Evolutionary conservation across 2,888 invertebrate species (phyloP).

Genomic region (Marronus borbonicus): DNA sequence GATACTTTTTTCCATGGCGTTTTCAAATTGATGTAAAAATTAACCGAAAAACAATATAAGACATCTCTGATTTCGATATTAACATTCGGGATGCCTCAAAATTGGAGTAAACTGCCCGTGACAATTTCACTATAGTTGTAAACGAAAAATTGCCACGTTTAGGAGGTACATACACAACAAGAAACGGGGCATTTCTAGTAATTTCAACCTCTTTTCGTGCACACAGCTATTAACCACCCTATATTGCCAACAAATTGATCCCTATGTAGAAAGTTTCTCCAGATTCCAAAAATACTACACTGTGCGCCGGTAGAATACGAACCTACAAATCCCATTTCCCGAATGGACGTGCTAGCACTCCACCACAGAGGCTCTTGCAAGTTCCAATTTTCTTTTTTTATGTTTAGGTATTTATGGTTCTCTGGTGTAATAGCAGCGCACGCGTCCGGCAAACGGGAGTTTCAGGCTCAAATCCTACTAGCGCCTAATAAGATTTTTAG

Average conservation of each 20-base stretch:
- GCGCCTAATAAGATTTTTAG: too few species aligned
- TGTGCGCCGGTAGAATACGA: too few species aligned
- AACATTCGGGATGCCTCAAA: neutral
- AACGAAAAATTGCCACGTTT: neutral
- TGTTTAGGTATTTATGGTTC: too few species aligned
- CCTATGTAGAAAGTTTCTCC: neutral
- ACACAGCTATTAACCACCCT: neutral
- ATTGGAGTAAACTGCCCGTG: neutral
- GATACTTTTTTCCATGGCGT: neutral
- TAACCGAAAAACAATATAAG: neutral
- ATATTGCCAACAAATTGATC: neutral
- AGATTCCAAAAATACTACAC: neutral
- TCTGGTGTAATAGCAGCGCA: too few species aligned
- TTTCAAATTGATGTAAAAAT: neutral
- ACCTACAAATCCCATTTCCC: too few species aligned
- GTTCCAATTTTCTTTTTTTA: too few species aligned
- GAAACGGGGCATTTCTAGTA: neutral
- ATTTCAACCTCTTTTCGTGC: neutral
- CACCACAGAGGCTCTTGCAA: too few species aligned
- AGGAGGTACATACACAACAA: neutral
- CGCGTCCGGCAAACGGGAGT: too few species aligned
- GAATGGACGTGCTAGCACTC: too few species aligned
- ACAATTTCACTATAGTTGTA: neutral
- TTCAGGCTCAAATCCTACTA: too few species aligned
- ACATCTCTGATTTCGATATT: neutral